Conservation (phyloP, 2,797 vertebrate species). For the Eurystomus glaucurus region DNA sequence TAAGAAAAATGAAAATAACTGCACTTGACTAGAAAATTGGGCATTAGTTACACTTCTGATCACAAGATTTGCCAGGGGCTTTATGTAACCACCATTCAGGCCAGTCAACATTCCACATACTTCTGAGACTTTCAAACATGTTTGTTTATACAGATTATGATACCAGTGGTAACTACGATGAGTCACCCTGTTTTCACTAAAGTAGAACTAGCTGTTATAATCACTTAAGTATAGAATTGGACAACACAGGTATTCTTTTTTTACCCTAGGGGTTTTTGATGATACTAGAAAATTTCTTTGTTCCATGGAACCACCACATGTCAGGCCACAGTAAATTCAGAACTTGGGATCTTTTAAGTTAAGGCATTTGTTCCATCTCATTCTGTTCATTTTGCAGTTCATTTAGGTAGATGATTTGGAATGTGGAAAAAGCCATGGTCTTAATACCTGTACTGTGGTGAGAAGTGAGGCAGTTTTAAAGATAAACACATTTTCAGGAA, state of each 20-base stretch:
- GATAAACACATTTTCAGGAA: neutral
- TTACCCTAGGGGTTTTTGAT: neutral
- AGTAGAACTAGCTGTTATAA: constrained; percentile 25
- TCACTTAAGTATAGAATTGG: constrained; percentile 10
- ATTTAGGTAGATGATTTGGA: neutral
- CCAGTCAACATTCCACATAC: constrained; percentile 69
- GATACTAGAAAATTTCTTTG: neutral
- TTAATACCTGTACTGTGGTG: neutral
- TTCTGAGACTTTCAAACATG: constrained; percentile 67
- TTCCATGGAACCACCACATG: neutral
- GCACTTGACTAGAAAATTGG: constrained; percentile 71
- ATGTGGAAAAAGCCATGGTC: neutral
- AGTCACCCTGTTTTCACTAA: constrained; percentile 46
- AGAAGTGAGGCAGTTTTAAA: neutral
- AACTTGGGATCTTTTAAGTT: neutral
- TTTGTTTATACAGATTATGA: constrained; percentile 71
- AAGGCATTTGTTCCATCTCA: neutral
- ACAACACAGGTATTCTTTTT: neutral
- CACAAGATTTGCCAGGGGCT: constrained; percentile 69
- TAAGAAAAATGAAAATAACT: constrained; percentile 63
- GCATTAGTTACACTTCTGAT: constrained; percentile 72
- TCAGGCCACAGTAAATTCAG: neutral
- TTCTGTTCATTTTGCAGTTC: neutral
- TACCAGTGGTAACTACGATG: constrained; percentile 55
- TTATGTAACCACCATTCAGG: constrained; percentile 70